Percentiles rank a stretch among this genome's conserved stretches.
Evolutionary conservation across 1,140 invertebrate species (phyloP).

Genomic region (Muscidifurax raptorellus): DNA sequence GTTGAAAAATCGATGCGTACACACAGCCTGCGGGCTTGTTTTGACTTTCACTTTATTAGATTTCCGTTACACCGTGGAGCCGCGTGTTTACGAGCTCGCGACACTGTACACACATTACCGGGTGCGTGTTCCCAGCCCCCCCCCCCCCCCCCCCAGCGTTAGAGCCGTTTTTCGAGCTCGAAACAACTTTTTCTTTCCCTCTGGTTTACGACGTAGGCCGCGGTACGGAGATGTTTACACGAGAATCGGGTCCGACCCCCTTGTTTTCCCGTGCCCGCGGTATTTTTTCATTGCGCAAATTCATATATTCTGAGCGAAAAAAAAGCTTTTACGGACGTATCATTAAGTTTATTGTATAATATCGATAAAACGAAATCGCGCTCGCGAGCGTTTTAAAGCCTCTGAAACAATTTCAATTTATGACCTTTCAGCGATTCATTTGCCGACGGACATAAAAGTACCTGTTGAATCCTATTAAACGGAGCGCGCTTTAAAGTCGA

Average conservation of each 20-base stretch:
- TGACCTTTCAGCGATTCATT: neutral
- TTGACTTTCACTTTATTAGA: slow-evolving; percentile 25
- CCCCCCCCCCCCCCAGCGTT: neutral
- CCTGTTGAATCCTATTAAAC: slow-evolving; percentile 22
- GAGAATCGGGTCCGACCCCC: too few species aligned
- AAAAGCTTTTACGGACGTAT: neutral
- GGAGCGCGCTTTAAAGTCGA: neutral
- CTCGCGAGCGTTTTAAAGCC: neutral
- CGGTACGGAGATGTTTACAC: too few species aligned
- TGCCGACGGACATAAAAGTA: neutral
- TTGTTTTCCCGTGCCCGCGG: too few species aligned
- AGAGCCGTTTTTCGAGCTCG: neutral
- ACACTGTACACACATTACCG: neutral
- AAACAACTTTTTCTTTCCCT: neutral
- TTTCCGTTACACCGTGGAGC: neutral
- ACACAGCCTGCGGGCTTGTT: neutral
- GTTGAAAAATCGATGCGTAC: neutral
- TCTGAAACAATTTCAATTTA: neutral
- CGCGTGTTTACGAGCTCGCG: slow-evolving; percentile 18
- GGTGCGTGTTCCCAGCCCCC: too few species aligned
- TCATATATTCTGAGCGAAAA: neutral
- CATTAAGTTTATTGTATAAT: neutral
- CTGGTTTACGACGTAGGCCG: neutral
- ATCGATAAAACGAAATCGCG: neutral
- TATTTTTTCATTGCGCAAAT: too few species aligned